These are phyloP conservation scores for Drosophila borborema DNA, from an alignment of 2,888 invertebrate genomes.

Conservation along the genomic window DNA sequence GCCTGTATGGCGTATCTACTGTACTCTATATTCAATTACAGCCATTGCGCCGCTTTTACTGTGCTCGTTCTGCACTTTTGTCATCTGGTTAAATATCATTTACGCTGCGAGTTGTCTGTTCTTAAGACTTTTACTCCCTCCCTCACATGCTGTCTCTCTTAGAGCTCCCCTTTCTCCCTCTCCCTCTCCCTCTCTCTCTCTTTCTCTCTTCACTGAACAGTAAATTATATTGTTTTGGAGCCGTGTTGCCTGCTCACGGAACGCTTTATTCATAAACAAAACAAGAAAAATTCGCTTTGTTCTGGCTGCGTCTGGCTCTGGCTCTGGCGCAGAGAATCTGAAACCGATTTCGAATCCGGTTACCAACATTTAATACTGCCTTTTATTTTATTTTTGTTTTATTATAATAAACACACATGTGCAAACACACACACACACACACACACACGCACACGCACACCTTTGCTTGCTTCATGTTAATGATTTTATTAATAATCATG, in stretches of 20 bases:
- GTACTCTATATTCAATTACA: conserved; percentile 39
- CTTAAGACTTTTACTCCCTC: conserved; percentile 11
- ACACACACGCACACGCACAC: neutral
- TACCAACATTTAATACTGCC: conserved; percentile 44
- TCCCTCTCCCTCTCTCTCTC: conserved; percentile 6
- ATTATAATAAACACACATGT: conserved; percentile 9
- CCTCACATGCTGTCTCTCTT: neutral
- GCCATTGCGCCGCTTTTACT: conserved; percentile 24
- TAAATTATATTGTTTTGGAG: conserved; percentile 70
- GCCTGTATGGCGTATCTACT: conserved; percentile 10
- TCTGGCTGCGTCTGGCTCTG: conserved; percentile 40
- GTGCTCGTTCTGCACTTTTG: conserved; percentile 43
- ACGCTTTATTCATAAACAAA: conserved; percentile 15
- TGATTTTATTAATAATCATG: conserved; percentile 43
- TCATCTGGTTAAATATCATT: conserved; percentile 48
- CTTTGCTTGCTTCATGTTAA: conserved; percentile 5
- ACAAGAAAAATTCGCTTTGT: conserved; percentile 52
- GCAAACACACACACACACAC: neutral
- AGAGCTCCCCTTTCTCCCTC: neutral
- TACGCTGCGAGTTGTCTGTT: conserved; percentile 19
- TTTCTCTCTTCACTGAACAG: conserved; percentile 48
- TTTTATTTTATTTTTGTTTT: neutral
- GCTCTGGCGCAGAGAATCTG: conserved; percentile 32
- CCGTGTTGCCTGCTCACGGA: conserved; percentile 12
- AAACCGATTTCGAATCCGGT: conserved; percentile 54